Evolutionary conservation across 2,888 invertebrate genomes (phyloP).

Genomic region (Troglohyphantes excavatus): DNA sequence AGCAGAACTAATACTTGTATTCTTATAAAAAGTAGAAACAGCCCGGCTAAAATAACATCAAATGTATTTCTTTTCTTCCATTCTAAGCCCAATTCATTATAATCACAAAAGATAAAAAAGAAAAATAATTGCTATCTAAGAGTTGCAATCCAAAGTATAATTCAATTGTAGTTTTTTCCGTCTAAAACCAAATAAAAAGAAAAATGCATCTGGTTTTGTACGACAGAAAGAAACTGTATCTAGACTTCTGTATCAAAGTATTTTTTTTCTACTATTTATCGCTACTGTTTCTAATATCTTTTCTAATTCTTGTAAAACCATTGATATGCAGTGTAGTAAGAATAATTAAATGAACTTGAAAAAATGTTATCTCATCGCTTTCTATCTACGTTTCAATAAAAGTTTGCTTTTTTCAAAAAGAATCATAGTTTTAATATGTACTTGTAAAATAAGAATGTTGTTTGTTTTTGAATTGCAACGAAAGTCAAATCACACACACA

Average conservation of each 20-base stretch:
- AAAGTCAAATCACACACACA: no score
- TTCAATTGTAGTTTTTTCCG: constrained; percentile 45
- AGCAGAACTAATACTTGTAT: not conserved
- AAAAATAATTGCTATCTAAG: constrained; percentile 53
- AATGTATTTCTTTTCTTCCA: constrained; percentile 4
- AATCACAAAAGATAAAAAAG: constrained; percentile 11
- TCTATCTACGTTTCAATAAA: no score
- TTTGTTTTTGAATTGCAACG: no score
- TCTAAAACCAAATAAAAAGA: constrained; percentile 41
- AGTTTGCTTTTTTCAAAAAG: no score
- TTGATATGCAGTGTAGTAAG: no score
- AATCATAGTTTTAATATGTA: no score
- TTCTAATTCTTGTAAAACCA: no score
- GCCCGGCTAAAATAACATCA: constrained; percentile 39
- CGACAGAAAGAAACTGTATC: constrained; percentile 30
- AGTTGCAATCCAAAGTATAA: constrained; percentile 55
- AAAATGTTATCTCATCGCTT: no score
- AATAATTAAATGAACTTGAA: no score
- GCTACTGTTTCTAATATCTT: no score
- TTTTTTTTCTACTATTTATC: no score
- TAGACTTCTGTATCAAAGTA: not conserved
- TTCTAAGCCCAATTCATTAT: constrained; percentile 31
- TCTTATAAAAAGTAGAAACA: constrained; percentile 11
- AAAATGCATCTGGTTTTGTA: constrained; percentile 18
- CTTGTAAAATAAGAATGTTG: no score